These are phyloP conservation scores for Agonopterix alstromeriana DNA, from an alignment of 2,888 invertebrate genomes.

Conservation along the genomic window DNA sequence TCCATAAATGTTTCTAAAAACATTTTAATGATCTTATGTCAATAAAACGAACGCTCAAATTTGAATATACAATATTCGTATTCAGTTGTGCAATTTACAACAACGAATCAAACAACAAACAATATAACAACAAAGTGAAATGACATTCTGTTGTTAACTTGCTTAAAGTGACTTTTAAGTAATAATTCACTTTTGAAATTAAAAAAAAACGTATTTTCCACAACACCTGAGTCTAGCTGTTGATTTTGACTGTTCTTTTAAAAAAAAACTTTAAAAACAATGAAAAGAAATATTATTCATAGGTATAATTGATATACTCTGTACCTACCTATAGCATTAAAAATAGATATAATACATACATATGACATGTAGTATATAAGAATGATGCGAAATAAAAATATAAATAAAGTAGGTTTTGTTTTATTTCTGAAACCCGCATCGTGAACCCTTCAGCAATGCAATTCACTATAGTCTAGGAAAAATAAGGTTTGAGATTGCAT, in stretches of 20 bases:
- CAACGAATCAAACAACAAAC: not conserved
- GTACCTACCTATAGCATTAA: slow-evolving; percentile 55
- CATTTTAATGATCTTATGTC: too few species aligned
- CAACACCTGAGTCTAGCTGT: slow-evolving; percentile 4
- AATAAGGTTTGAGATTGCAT: too few species aligned
- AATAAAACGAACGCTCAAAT: too few species aligned
- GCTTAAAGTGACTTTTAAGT: too few species aligned
- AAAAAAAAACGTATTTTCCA: not conserved
- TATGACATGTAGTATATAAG: slow-evolving; percentile 46
- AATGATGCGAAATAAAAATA: slow-evolving; percentile 49
- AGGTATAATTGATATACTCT: slow-evolving; percentile 45
- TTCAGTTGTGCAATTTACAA: not conserved
- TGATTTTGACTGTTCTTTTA: slow-evolving; percentile 8
- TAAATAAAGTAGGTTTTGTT: slow-evolving; percentile 35
- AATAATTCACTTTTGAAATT: too few species aligned
- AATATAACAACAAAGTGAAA: not conserved
- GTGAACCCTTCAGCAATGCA: too few species aligned
- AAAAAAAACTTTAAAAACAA: slow-evolving; percentile 9
- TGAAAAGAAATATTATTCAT: slow-evolving; percentile 26
- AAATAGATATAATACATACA: slow-evolving; percentile 41
- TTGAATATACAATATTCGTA: not conserved
- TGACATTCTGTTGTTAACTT: not conserved
- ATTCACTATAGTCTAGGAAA: too few species aligned
- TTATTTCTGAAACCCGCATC: slow-evolving; percentile 28
- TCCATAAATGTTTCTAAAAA: too few species aligned